Conservation (phyloP, 2,113 vertebrate genomes). For the Neoarius graeffei region DNA sequence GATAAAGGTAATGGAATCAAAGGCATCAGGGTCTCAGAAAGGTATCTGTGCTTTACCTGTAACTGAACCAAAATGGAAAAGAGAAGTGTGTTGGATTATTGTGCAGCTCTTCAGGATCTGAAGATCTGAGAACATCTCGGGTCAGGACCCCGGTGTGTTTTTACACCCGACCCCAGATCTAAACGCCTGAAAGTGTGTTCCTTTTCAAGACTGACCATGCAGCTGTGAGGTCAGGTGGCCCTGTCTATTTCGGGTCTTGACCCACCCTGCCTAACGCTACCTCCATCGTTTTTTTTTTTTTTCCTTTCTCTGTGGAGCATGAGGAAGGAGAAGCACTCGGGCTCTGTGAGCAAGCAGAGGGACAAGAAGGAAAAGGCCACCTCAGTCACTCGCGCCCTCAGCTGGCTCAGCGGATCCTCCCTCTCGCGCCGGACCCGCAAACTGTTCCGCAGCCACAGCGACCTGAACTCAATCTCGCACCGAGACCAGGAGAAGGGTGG, state of each 20-base stretch:
- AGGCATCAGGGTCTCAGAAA: not conserved
- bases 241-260: not conserved
- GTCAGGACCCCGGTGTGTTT: not conserved
- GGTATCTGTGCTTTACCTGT: not conserved
- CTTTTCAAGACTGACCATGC: constrained; percentile 4
- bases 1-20: not conserved
- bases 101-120: not conserved
- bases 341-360: constrained; percentile 73
- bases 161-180: not conserved
- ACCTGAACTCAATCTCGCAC: constrained; percentile 72
- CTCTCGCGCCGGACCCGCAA: constrained; percentile 86
- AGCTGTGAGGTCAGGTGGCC: constrained; percentile 13
- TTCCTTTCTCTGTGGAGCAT: constrained; percentile 66
- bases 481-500: constrained; percentile 64
- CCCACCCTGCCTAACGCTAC: not conserved
- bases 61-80: not conserved
- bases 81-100: not conserved
- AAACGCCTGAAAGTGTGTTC: not conserved
- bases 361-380: constrained; percentile 74
- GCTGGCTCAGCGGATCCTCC: constrained; percentile 91
- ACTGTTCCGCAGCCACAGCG: constrained; percentile 88
- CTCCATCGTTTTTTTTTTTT: not conserved
- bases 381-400: constrained; percentile 85
- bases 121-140: not conserved
- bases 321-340: constrained; percentile 84